Evolutionary conservation across 2,113 vertebrate species (phyloP).

Genomic region (Pseudorectes ferrugineus): DNA sequence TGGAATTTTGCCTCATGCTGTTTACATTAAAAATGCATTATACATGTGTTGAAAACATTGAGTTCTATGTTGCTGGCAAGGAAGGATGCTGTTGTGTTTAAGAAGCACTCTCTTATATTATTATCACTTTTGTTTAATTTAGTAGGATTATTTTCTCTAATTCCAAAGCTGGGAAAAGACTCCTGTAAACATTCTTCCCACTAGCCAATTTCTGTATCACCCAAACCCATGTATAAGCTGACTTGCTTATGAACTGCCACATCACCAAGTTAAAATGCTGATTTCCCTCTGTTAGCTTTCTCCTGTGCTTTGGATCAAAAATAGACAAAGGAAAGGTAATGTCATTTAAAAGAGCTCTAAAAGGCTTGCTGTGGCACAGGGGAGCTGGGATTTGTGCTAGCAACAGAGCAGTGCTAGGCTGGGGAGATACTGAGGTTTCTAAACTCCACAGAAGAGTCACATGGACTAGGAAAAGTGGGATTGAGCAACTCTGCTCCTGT

Average conservation of each 20-base stretch:
- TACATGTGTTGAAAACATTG: conserved; percentile 49
- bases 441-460: neutral
- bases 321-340: conserved; percentile 12
- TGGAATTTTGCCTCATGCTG: conserved; percentile 55
- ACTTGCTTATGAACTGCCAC: conserved; percentile 36
- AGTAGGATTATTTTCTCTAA: conserved; percentile 62
- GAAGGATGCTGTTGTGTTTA: conserved; percentile 36
- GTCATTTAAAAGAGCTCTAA: conserved; percentile 20
- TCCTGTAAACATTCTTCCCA: conserved; percentile 60
- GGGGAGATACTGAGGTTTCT: neutral
- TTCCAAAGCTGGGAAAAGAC: conserved; percentile 43
- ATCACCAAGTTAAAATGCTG: conserved; percentile 37
- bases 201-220: conserved; percentile 45
- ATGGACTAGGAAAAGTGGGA: neutral
- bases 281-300: conserved; percentile 33
- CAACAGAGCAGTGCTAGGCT: neutral
- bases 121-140: conserved; percentile 62
- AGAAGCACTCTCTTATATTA: conserved; percentile 37
- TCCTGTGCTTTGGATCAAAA: conserved; percentile 43
- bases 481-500: neutral
- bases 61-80: conserved; percentile 54
- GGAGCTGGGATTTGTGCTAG: neutral
- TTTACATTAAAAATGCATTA: conserved; percentile 62
- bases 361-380: neutral
- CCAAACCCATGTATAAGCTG: neutral